These are phyloP conservation scores for Crax fasciolata DNA, from an alignment of 2,797 vertebrate genomes.

Conservation along the genomic window DNA sequence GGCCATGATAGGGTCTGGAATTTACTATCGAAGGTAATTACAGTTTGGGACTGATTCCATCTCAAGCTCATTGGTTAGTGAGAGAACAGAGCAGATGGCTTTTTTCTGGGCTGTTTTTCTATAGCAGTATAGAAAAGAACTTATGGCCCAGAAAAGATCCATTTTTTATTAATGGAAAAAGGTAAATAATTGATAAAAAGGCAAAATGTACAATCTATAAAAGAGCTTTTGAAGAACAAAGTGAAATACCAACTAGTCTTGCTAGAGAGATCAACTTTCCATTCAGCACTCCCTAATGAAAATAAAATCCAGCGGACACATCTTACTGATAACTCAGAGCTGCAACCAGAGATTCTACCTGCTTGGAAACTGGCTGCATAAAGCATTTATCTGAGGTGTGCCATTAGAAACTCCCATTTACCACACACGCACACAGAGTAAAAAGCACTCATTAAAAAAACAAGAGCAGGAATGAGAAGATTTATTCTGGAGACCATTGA, in stretches of 20 bases:
- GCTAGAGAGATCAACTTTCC: background rate
- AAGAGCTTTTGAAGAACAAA: background rate
- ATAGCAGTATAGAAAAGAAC: background rate
- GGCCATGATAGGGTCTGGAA: background rate
- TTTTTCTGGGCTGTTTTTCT: background rate
- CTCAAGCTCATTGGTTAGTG: background rate
- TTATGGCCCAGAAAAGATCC: background rate
- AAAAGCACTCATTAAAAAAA: background rate
- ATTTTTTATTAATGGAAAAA: background rate
- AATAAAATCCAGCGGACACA: background rate
- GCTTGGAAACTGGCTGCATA: background rate
- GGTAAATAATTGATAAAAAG: slow-evolving; percentile 3
- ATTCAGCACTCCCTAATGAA: background rate
- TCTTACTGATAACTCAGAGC: background rate
- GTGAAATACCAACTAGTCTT: background rate
- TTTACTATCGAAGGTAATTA: background rate
- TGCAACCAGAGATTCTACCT: background rate
- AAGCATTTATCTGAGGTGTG: background rate
- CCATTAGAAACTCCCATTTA: background rate
- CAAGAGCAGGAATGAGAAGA: slow-evolving; percentile 4
- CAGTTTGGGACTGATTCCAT: background rate
- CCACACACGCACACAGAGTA: background rate
- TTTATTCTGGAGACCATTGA: slow-evolving; percentile 31
- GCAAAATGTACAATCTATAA: background rate
- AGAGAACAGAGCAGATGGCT: background rate